Evolutionary conservation across 2,113 vertebrate genomes (phyloP), one percentile per base, ranked within the genome.

Genomic region (Plestiodon gilberti): DNA sequence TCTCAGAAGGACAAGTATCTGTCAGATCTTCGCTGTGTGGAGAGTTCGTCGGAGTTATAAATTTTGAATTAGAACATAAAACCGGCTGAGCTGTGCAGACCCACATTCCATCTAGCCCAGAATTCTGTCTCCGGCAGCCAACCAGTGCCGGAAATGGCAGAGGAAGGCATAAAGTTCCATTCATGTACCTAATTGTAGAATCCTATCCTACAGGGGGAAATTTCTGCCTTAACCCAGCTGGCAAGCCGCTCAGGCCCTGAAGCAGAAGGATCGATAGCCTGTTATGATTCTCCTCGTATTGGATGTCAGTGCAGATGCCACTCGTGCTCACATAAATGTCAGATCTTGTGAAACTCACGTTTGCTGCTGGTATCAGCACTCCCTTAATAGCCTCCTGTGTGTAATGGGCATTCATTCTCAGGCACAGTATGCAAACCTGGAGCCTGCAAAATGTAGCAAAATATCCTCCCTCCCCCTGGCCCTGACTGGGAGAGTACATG

Each of bases 31-130:
- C 70, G 70, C 84, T 0, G 18, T 1, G 0, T 28, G 57, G 52
- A 88, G 74, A 59, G 55, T 74, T 81, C 22, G 73, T 30, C 30
- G 86, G 74, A 90, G 62, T 71, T 89, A 93, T 95, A 90, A 87
- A 93, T 94, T 95, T 93, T 93, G 89, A 89, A 93, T 93, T 90
- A 93, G 92, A 79, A 87, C 89, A 93, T 93, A 94, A 95, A 94
- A 95, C 81, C 88, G 48, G 57, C 91, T 67, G 84, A 91, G 87
- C 91, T 89, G 91, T 91, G 78, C 89, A 90, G 87, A 76, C 23
- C 55, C 1, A 67, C 40, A 57, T 83, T 82, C 89, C 83, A 70
- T 83, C 70, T 73, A 91, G 87, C 89, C 78, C 61, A 33, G 75
- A 67, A 69, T 88, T 71, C 84, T 89, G 88, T 89, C 93, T 94